Percentiles rank a stretch among this genome's conserved stretches.
Conservation (phyloP, 2,888 invertebrate species). For the Julus scanicus region DNA sequence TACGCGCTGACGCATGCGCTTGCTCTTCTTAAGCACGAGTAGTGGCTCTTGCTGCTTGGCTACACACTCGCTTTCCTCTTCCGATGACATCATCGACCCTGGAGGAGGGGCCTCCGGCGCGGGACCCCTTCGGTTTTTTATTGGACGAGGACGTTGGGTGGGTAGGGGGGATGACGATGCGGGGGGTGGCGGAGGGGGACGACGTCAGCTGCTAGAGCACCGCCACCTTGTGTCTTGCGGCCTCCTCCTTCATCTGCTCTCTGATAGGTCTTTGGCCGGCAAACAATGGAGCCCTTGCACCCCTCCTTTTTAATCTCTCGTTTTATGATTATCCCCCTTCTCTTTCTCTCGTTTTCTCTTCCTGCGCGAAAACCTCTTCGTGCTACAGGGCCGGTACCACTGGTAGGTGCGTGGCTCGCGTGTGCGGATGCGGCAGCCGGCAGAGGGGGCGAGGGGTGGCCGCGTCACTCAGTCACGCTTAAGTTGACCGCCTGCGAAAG, state of each 20-base stretch:
- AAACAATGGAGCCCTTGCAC: not conserved
- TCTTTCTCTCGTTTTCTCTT: not conserved
- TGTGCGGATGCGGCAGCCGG: not conserved
- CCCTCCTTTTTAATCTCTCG: not conserved
- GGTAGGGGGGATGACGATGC: not conserved
- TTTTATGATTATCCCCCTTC: no score
- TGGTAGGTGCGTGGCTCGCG: not conserved
- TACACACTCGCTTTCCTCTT: slow-evolving; percentile 57
- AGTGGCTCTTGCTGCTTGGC: slow-evolving; percentile 50
- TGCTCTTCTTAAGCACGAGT: slow-evolving; percentile 67
- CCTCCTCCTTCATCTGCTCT: slow-evolving; percentile 1
- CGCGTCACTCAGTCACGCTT: not conserved
- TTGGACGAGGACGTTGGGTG: not conserved
- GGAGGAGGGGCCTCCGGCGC: not conserved
- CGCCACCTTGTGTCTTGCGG: not conserved
- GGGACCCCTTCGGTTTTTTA: not conserved
- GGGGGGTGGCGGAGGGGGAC: not conserved
- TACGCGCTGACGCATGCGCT: slow-evolving; percentile 94
- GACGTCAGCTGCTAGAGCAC: not conserved
- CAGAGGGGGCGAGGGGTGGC: not conserved
- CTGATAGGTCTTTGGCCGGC: not conserved
- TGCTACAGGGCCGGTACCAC: no score
- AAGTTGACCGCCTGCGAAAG: not conserved
- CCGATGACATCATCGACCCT: slow-evolving; percentile 58
- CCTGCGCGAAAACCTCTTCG: not conserved